A percentile compares a stretch with the other conserved stretches of the same genome.
Conservation (phyloP, 2,888 invertebrate species). For the Petrophora chlorosata region DNA sequence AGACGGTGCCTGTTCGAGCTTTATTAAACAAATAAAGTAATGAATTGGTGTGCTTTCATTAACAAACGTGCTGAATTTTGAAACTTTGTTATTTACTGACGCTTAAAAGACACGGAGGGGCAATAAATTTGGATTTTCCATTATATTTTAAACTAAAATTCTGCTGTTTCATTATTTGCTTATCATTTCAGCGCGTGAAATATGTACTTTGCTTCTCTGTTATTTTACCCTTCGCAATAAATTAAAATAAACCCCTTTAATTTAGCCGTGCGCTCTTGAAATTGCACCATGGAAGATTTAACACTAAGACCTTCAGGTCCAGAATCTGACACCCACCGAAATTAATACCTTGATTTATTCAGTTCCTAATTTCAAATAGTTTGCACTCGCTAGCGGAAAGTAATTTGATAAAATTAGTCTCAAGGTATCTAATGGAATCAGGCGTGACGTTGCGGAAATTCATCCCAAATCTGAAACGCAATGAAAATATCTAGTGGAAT, state of each 20-base stretch:
- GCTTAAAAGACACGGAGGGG: slow-evolving; percentile 53
- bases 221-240: slow-evolving; percentile 24
- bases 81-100: slow-evolving; percentile 69
- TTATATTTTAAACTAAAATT: slow-evolving; percentile 32
- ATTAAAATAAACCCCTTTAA: slow-evolving; percentile 21
- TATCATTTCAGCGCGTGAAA: slow-evolving; percentile 28
- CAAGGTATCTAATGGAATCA: too few relatives aligned
- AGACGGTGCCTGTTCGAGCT: slow-evolving; percentile 68
- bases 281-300: slow-evolving; percentile 9
- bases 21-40: slow-evolving; percentile 81
- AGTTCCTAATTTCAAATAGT: too few relatives aligned
- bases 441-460: too few relatives aligned
- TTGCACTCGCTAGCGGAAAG: too few relatives aligned
- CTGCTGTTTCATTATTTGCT: slow-evolving; percentile 28
- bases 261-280: slow-evolving; percentile 13
- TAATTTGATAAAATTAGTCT: too few relatives aligned
- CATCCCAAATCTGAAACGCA: too few relatives aligned
- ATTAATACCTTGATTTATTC: too few relatives aligned
- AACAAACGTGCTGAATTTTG: slow-evolving; percentile 69
- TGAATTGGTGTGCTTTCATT: slow-evolving; percentile 72
- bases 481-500: too few relatives aligned
- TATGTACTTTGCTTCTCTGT: slow-evolving; percentile 24
- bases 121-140: slow-evolving; percentile 51
- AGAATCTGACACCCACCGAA: too few relatives aligned
- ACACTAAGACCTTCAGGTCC: too few relatives aligned